phyloP scores from a whole-genome alignment of 2,888 invertebrate species.

The Tethea ocularis region DNA sequence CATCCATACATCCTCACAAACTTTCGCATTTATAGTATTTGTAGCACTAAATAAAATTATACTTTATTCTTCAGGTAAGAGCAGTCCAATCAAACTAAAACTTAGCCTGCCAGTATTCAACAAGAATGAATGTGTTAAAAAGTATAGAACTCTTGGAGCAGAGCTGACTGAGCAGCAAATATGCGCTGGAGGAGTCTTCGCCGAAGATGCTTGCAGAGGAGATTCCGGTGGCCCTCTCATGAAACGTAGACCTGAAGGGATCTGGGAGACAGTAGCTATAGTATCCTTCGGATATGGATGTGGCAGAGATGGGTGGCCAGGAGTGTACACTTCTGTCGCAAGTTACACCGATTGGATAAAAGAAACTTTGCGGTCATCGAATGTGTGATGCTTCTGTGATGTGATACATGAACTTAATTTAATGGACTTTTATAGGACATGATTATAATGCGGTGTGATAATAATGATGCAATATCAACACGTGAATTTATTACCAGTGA shows the following conservation, averaged over 20 bases:
- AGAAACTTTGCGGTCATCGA: slow-evolving; percentile 53
- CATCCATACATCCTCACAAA: no score
- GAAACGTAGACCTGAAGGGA: slow-evolving; percentile 74
- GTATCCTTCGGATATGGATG: slow-evolving; percentile 88
- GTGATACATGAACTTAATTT: not conserved
- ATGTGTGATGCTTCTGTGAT: slow-evolving; percentile 33
- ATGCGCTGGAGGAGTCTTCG: slow-evolving; percentile 88
- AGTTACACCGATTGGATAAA: slow-evolving; percentile 86
- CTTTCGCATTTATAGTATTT: no score
- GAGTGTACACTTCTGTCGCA: slow-evolving; percentile 86
- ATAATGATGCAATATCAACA: not conserved
- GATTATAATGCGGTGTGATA: not conserved
- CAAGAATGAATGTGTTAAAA: slow-evolving; percentile 76
- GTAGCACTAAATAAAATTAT: not conserved
- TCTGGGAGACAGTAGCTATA: slow-evolving; percentile 85
- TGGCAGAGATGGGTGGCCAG: slow-evolving; percentile 86
- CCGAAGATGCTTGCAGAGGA: slow-evolving; percentile 89
- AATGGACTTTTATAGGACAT: not conserved
- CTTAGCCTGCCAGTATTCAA: slow-evolving; percentile 83
- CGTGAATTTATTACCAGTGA: not conserved
- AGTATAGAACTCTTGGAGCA: slow-evolving; percentile 77
- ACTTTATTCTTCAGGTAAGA: slow-evolving; percentile 55
- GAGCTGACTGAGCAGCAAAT: slow-evolving; percentile 82
- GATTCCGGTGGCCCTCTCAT: slow-evolving; percentile 92
- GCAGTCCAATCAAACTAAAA: slow-evolving; percentile 86